A percentile compares a stretch with the other conserved stretches of the same genome.
These are phyloP conservation scores for Hypocryptadius cinnamomeus DNA, from an alignment of 2,113 vertebrate genomes.

Conservation along the genomic window DNA sequence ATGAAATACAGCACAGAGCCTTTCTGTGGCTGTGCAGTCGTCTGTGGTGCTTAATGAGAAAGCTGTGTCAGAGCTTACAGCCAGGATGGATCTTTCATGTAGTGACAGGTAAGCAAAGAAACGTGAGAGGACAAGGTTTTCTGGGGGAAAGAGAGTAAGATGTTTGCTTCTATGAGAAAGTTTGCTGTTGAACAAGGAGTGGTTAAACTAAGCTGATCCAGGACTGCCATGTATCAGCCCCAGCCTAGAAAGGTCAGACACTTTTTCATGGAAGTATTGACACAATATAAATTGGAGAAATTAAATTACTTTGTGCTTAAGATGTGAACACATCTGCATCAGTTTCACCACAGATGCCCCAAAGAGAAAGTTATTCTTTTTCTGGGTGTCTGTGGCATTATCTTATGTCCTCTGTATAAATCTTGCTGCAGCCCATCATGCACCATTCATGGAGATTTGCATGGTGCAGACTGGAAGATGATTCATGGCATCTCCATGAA, in stretches of 20 bases:
- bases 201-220: not conserved
- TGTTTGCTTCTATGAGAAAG: not conserved
- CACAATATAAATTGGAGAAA: not conserved
- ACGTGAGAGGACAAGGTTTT: not conserved
- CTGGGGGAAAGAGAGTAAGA: not conserved
- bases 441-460: not conserved
- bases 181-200: not conserved
- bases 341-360: not conserved
- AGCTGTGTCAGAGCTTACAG: not conserved
- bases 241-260: not conserved
- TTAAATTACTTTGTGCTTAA: not conserved
- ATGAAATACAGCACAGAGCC: not conserved
- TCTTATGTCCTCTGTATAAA: not conserved
- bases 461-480: not conserved
- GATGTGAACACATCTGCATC: not conserved
- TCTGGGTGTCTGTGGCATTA: not conserved
- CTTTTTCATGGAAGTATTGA: not conserved
- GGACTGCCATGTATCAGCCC: not conserved
- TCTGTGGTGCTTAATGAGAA: not conserved
- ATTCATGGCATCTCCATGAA: not conserved
- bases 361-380: not conserved
- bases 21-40: not conserved
- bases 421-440: not conserved
- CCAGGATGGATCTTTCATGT: not conserved
- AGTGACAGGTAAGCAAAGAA: not conserved